Evolutionary conservation across 2,113 vertebrate species (phyloP).

Genomic region (Orthonyx spaldingii): DNA sequence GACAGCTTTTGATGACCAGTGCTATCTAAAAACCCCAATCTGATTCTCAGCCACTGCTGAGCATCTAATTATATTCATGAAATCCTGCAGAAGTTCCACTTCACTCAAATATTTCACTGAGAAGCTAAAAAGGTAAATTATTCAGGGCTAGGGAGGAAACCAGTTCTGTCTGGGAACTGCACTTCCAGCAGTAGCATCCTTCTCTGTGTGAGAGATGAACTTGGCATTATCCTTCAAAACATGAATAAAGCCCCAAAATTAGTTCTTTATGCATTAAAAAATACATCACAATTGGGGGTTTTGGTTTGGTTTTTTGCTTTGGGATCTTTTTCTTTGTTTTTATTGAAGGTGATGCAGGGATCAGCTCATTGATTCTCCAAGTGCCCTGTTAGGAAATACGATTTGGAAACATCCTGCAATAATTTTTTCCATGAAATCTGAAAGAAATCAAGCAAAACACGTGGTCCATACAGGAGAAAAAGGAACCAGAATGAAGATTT

Average conservation of each 20-base stretch:
- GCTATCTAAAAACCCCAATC: background rate
- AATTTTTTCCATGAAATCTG: background rate
- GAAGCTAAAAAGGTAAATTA: background rate
- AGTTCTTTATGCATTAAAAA: background rate
- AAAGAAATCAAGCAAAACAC: background rate
- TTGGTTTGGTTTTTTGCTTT: background rate
- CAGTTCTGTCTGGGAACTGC: background rate
- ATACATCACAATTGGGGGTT: accelerated
- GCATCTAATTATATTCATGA: background rate
- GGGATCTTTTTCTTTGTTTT: background rate
- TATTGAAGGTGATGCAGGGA: background rate
- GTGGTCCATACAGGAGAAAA: background rate
- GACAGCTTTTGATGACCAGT: background rate
- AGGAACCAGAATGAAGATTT: background rate
- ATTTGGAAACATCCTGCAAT: background rate
- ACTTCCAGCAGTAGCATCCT: background rate
- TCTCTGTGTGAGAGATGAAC: background rate
- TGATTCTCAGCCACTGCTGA: background rate
- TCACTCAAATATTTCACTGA: background rate
- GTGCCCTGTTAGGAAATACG: background rate
- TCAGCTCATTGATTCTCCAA: background rate
- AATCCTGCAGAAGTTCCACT: background rate
- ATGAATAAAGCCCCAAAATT: accelerated
- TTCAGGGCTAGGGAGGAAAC: background rate
- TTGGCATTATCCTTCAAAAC: background rate